Evolutionary conservation across 1,140 invertebrate genomes (phyloP), one percentile per base, ranked within the genome.

Genomic region (Uloborus diversus): DNA sequence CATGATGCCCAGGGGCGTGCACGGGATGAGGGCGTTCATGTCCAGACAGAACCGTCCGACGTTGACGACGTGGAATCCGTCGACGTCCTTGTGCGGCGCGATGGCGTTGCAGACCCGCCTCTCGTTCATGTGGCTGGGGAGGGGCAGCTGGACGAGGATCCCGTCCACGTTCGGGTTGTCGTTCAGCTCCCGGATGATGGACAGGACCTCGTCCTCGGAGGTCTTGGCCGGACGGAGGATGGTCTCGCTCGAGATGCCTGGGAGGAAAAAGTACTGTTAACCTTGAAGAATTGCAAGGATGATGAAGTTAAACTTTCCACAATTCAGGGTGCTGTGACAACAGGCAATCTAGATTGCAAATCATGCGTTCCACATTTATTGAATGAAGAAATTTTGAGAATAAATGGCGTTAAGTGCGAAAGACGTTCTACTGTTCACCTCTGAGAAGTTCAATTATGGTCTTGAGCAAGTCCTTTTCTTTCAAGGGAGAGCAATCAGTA

Each of bases 131-230:
- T 89, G 84, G 82, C 92, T 91, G 0, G 91, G 90, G 51, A 99
- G 88, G 0, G 97, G 97, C 92, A 99, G 94, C 89, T 89, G 96
- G 1, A 99, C 95, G 84, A 99, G 98, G 83, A 99, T 98, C 20
- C 97, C 97, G 88, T 99, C 96, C 51, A 96, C 90, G 20, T 86
- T 88, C 0, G 93, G 90, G 87, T 97, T 93, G 68, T 91, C 88
- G 86, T 99, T 99, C 33, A 99, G 87, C 80, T 91, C 89, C 37
- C 91, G 89, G 23, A 80, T 80, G 25, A 81, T 64, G 3, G 64
- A 33, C 11, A 68, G 76, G 86, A 96, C 94, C 88, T 99, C 94
- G 49, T 87, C 84, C 89, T 99, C 93, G 5, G 94, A 96, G 11
- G 91, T 94, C 13, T 93, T 91, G 11, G 90, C 90, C 0, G 95